Base-by-base conservation (phyloP, 2,888 invertebrate genomes). In the Amphimallon solstitiale region DNA sequence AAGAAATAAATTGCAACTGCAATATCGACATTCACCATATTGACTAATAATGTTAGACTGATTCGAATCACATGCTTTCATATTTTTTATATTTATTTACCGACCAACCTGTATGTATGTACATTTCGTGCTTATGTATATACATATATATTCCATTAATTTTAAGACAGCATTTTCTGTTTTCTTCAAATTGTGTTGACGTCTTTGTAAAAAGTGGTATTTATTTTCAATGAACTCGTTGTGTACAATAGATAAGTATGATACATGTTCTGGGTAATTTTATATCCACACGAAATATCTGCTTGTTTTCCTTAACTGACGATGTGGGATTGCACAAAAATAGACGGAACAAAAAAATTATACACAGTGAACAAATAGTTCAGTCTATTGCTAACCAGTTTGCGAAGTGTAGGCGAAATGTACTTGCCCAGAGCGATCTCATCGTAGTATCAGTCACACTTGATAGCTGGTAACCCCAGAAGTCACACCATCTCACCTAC, bases 381-480 rank as follows among this genome's bases (percentile, higher is more conserved):
- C 63, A 54, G 64, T 64, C 68, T 68, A 68, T 68, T 68, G 38
- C 51, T 51, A 67, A 67, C 67, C 67, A 67, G 67, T 67, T 67
- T 65, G 67, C 61, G 37, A 61, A 21, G 68, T 63, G 68, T 68
- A 52, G 68, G 68, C 68, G 68, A 66, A 68, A 66, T 14, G 23
- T 54, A 63, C 68, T 66, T 68, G 63, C 68, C 62, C 67, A 70
- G 67, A 68, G 69, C 68, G 69, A 69, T 69, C 69, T 66, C 65
- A 65, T 66, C 66, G 63, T 49, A 65, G 69, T 69, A 71, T 71
- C 71, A 71, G 68, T 71, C 71, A 70, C 67, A 67, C 61, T 71
- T 71, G 71, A 71, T 71, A 67, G 68, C 65, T 46, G 67, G 63
- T 65, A 67, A 68, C 63, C 64, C 68, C 69, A 66, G 68, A 64